Evolutionary conservation across 2,797 vertebrate genomes (phyloP), one percentile per base, ranked within the genome.

Genomic region (Lepus townsendii): DNA sequence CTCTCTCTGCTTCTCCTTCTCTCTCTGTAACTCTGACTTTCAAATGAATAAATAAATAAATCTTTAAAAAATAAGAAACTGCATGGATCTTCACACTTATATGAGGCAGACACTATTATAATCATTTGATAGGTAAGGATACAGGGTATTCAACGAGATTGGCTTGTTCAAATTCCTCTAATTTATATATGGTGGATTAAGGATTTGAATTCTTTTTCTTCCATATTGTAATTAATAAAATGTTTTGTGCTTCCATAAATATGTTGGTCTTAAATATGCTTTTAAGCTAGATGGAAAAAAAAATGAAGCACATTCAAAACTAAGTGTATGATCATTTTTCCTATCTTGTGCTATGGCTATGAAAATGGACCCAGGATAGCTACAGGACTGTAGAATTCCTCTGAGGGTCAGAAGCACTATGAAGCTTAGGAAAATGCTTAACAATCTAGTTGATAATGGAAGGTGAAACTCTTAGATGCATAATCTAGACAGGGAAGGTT

Each of bases 301-400:
- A 79, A 80, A 80, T 57, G 17, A 86, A 50, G 38, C 12, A 52
- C 0, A 68, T 68, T 47, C 30, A 78, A 95, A 95, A 96, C 24
- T 30, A 83, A 92, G 38, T 65, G 13, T 32, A 42, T 83, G 82
- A 73, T 69, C 91, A 77, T 60, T 83, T 80, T 83, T 2, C 14
- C 17, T 54, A 35, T 82, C 17, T 80, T 73, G 32, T 14, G 12
- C 4, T 77, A 17, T 52, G 0, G 63, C 62, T 82, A 79, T 60
- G 11, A 52, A 95, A 93, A 84, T 62, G 95, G 60, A 78, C 13
- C n/a, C 65, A 82, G 83, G n/a, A 76, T 22, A 71, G 50, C n/a
- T 66, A 54, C 7, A 85, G 27, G 30, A 73, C 3, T 62, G 12
- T 6, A 78, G 35, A 83, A 77, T 69, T 73, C 38, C 24, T 63